Conservation (phyloP, 1,140 invertebrate genomes). For the Drosophila ogumai region DNA sequence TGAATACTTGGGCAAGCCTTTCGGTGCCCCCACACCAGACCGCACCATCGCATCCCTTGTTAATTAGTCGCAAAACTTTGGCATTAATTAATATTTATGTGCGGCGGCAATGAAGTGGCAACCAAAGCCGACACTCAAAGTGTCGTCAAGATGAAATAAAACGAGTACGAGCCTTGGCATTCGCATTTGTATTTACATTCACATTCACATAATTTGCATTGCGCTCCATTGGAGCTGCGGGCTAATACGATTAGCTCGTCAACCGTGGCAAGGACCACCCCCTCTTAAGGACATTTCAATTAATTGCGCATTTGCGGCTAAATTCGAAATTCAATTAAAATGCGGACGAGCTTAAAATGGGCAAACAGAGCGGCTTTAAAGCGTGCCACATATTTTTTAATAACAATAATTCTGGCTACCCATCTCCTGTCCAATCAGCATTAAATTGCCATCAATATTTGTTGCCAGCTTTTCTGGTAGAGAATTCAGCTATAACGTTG, state of each 20-base stretch:
- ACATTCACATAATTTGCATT: constrained; percentile 48
- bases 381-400: constrained; percentile 22
- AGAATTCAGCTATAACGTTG: constrained; percentile 37
- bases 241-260: constrained; percentile 71
- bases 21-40: constrained; percentile 6
- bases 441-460: constrained; percentile 65
- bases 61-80: constrained; percentile 56
- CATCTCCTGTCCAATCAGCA: constrained; percentile 55
- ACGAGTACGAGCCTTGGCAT: constrained; percentile 24
- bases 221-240: constrained; percentile 51
- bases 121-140: constrained; percentile 41
- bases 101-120: constrained; percentile 6
- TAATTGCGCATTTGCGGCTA: constrained; percentile 71
- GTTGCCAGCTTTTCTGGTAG: constrained; percentile 13
- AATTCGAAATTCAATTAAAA: constrained; percentile 73
- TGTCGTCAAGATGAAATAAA: constrained; percentile 47
- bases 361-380: constrained; percentile 44
- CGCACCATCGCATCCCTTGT: constrained; percentile 27
- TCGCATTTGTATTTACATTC: constrained; percentile 27
- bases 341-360: constrained; percentile 56
- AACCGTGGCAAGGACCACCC: not conserved
- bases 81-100: constrained; percentile 67
- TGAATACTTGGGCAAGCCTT: constrained; percentile 30
- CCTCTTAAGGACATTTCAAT: constrained; percentile 56
- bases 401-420: constrained; percentile 11